A percentile compares a stretch with the other conserved stretches of the same genome.
Conservation (phyloP, 2,888 invertebrate genomes). For the Drosophila sordidula region DNA sequence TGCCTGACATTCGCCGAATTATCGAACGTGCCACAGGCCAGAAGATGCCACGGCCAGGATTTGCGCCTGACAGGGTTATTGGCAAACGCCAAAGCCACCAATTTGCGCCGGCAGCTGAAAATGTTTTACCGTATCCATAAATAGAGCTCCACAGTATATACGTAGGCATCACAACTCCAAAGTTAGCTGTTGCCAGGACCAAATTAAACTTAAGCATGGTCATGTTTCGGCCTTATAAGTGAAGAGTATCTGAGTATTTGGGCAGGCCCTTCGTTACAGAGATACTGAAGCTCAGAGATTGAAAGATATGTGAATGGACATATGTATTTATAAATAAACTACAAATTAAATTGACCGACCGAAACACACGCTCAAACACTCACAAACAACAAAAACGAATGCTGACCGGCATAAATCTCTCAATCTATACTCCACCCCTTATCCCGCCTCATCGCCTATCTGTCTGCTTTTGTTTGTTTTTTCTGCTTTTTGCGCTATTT, state of each 20-base stretch:
- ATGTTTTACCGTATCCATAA: slow-evolving; percentile 16
- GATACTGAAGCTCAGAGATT: too few species aligned
- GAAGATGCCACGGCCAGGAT: slow-evolving; percentile 14
- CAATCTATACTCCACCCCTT: slow-evolving; percentile 13
- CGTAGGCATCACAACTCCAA: not conserved
- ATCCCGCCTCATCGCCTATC: slow-evolving; percentile 1
- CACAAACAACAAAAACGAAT: slow-evolving; percentile 1
- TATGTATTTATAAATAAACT: too few species aligned
- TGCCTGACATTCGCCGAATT: slow-evolving; percentile 19
- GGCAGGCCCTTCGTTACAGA: too few species aligned
- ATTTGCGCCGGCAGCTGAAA: slow-evolving; percentile 17
- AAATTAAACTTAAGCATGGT: not conserved
- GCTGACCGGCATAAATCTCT: slow-evolving; percentile 23
- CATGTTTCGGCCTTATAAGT: not conserved
- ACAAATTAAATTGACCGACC: too few species aligned
- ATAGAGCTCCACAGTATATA: slow-evolving; percentile 1
- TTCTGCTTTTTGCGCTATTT: slow-evolving; percentile 36
- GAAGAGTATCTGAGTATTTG: not conserved
- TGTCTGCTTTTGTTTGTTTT: slow-evolving; percentile 10
- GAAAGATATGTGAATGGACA: too few species aligned
- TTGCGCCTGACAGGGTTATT: slow-evolving; percentile 39
- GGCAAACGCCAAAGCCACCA: slow-evolving; percentile 31
- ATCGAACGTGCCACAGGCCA: slow-evolving; percentile 26
- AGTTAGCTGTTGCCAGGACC: not conserved
- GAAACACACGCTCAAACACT: slow-evolving; percentile 2